Conservation (phyloP, 2,797 vertebrate species). For the Chloroceryle inda region DNA sequence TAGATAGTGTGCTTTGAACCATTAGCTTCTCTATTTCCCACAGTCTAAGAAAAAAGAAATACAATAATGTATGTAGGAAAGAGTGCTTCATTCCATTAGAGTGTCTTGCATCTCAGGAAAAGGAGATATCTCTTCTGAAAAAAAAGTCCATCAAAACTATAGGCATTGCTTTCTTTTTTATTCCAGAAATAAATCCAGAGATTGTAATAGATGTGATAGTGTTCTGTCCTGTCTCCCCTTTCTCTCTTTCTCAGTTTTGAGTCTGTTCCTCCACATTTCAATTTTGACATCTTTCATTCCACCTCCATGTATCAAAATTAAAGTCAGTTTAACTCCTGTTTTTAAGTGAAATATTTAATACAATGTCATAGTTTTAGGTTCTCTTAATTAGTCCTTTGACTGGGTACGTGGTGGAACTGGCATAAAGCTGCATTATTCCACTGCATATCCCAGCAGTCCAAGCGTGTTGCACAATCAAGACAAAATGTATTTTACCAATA, state of each 20-base stretch:
- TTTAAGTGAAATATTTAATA: slow-evolving; percentile 42
- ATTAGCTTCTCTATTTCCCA: background rate
- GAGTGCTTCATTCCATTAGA: background rate
- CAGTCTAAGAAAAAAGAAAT: background rate
- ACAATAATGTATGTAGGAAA: background rate
- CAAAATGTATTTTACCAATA: background rate
- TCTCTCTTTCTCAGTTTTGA: background rate
- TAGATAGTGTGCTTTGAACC: background rate
- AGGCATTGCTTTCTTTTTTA: background rate
- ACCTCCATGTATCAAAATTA: slow-evolving; percentile 10
- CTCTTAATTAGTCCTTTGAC: background rate
- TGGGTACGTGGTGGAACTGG: background rate
- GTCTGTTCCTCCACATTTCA: background rate
- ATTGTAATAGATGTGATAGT: background rate
- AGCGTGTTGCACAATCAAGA: background rate
- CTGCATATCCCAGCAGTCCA: background rate
- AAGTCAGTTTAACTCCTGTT: slow-evolving; percentile 21
- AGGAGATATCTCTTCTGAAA: background rate
- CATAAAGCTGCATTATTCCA: slow-evolving; percentile 29
- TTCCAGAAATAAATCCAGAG: background rate
- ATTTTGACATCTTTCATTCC: slow-evolving; percentile 37
- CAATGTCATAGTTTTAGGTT: slow-evolving; percentile 17
- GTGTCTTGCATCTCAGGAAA: background rate
- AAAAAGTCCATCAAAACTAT: background rate
- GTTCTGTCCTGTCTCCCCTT: background rate